Percentiles rank a stretch among this genome's conserved stretches.
phyloP scores from a whole-genome alignment of 2,797 vertebrate genomes.

The Eulemur rubriventer region DNA sequence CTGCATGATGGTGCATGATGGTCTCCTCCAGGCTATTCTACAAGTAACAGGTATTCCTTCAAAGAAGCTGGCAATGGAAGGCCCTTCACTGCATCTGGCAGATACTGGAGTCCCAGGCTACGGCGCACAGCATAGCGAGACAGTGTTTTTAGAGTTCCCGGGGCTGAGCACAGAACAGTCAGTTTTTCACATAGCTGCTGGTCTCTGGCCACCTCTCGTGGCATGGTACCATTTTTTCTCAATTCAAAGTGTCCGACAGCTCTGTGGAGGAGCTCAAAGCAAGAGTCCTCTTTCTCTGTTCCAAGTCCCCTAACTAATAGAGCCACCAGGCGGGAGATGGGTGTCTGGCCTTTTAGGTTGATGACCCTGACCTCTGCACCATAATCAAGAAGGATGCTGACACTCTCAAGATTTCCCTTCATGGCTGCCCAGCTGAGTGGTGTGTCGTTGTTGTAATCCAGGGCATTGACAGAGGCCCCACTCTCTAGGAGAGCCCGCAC shows the following conservation, averaged over 20 bases:
- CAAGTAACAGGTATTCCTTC: constrained; percentile 94
- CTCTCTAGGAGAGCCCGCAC: constrained; percentile 93
- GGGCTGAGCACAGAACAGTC: constrained; percentile 90
- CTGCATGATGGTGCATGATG: not conserved
- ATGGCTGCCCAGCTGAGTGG: constrained; percentile 98
- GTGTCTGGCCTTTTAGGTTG: constrained; percentile 96
- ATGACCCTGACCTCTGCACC: constrained; percentile 94
- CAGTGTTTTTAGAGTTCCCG: constrained; percentile 91
- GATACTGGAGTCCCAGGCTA: constrained; percentile 92
- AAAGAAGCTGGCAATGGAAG: constrained; percentile 94
- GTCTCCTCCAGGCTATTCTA: constrained; percentile 81
- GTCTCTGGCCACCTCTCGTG: constrained; percentile 93
- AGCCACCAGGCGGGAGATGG: constrained; percentile 93
- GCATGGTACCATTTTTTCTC: constrained; percentile 91
- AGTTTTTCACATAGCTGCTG: constrained; percentile 93
- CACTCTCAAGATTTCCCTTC: constrained; percentile 97
- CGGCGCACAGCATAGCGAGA: constrained; percentile 92
- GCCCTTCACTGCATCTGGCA: constrained; percentile 93
- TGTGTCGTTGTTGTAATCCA: constrained; percentile 96
- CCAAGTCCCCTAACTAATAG: constrained; percentile 94
- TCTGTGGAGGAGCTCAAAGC: constrained; percentile 93
- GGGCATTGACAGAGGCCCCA: constrained; percentile 91
- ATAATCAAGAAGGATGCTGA: constrained; percentile 94
- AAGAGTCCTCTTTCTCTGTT: constrained; percentile 94
- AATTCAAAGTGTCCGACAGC: constrained; percentile 93